Conservation (phyloP, 1,140 invertebrate genomes). For the Nasonia giraulti region DNA sequence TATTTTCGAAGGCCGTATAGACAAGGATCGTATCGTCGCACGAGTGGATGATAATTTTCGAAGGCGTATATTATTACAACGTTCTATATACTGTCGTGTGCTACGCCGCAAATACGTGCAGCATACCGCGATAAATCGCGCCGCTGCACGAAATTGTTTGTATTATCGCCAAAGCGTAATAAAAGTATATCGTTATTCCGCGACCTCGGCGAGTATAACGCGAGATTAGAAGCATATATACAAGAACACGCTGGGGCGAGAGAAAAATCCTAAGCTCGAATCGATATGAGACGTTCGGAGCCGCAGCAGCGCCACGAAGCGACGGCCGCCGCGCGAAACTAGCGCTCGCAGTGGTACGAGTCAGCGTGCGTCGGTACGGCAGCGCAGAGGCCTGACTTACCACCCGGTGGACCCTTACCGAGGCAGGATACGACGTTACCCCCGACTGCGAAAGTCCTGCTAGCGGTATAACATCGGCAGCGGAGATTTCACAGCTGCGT, state of each 20-base stretch:
- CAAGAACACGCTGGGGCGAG: neutral
- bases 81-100: neutral
- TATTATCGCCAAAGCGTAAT: conserved; percentile 25
- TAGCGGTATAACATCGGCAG: neutral
- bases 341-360: neutral
- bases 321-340: neutral
- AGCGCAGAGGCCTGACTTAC: neutral
- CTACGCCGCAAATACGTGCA: neutral
- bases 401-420: neutral
- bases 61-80: conserved; percentile 2
- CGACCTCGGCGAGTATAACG: conserved; percentile 14
- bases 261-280: neutral
- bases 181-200: conserved; percentile 36
- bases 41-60: conserved; percentile 15
- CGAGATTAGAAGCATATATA: conserved; percentile 12
- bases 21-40: too few species aligned
- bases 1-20: neutral
- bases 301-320: neutral
- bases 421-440: neutral
- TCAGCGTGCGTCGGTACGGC: neutral
- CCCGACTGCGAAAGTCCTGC: neutral
- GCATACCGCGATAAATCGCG: conserved; percentile 10
- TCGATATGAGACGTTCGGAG: neutral
- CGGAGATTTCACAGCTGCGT: neutral
- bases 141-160: conserved; percentile 28